These are phyloP conservation scores for Lepisosteus osseus DNA, from an alignment of 2,113 vertebrate genomes.

Conservation along the genomic window DNA sequence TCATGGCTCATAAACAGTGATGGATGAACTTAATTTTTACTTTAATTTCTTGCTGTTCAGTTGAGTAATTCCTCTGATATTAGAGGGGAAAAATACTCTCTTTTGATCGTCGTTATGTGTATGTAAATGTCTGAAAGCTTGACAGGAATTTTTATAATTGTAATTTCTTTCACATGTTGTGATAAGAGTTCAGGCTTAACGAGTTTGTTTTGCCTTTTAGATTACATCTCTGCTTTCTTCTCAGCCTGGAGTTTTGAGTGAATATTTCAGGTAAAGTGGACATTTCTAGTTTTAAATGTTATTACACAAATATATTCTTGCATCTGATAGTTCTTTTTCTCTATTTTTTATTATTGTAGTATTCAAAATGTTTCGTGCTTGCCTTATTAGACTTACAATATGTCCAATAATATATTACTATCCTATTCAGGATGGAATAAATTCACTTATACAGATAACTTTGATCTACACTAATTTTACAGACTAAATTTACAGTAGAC, in stretches of 20 bases:
- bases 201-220: slow-evolving; percentile 17
- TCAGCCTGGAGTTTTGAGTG: background rate
- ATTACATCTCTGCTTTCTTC: slow-evolving; percentile 13
- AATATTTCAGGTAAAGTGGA: slow-evolving; percentile 1
- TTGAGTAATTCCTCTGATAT: slow-evolving; percentile 62
- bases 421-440: too few relatives aligned
- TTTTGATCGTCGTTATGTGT: slow-evolving; percentile 43
- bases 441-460: too few relatives aligned
- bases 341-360: too few relatives aligned
- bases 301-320: background rate
- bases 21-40: slow-evolving; percentile 75
- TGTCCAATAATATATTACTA: too few relatives aligned
- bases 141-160: background rate
- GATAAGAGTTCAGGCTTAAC: slow-evolving; percentile 1
- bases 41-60: slow-evolving; percentile 69
- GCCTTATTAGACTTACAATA: too few relatives aligned
- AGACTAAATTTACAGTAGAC: too few relatives aligned
- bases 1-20: slow-evolving; percentile 75
- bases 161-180: slow-evolving; percentile 14
- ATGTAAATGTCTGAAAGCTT: background rate
- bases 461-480: too few relatives aligned
- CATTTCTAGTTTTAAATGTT: background rate
- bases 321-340: too few relatives aligned
- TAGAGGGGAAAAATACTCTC: slow-evolving; percentile 56
- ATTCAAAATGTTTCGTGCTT: too few relatives aligned